Percentiles rank a stretch among this genome's conserved stretches.
phyloP scores from a whole-genome alignment of 2,888 invertebrate species.

The Campoletis raptor region DNA sequence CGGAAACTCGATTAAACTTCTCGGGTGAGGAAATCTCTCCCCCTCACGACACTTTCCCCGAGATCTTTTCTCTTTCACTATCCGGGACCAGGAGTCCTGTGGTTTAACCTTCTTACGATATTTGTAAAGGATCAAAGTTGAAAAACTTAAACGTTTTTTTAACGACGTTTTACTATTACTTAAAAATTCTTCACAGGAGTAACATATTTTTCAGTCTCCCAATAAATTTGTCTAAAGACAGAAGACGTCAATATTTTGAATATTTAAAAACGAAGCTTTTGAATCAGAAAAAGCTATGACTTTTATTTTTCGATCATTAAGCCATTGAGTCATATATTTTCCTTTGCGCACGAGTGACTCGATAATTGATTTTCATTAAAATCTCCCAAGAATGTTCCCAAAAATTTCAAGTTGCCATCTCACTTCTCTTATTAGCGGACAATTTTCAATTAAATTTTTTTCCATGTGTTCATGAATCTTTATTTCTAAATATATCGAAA shows the following conservation, averaged over 20 bases:
- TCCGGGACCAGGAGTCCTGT: neutral
- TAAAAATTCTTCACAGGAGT: too few species aligned
- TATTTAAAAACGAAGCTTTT: too few species aligned
- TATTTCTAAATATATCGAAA: neutral
- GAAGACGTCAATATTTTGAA: neutral
- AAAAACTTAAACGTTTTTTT: neutral
- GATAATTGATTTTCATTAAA: too few species aligned
- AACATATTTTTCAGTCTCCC: neutral
- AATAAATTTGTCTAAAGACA: neutral
- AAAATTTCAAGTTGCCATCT: too few species aligned
- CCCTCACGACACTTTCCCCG: neutral
- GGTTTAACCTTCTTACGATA: neutral
- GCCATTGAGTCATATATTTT: too few species aligned
- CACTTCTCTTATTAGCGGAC: too few species aligned
- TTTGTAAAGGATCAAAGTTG: neutral
- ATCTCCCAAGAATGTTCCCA: too few species aligned
- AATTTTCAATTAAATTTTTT: too few species aligned
- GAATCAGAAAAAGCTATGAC: too few species aligned
- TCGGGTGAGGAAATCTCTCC: conserved; percentile 36
- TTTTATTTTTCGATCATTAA: too few species aligned
- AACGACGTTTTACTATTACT: neutral
- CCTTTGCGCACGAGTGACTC: too few species aligned
- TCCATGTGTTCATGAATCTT: too few species aligned
- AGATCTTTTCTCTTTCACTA: neutral
- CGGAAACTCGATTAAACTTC: conserved; percentile 60